These are phyloP conservation scores for Drosophila vallismaia DNA, from an alignment of 2,888 invertebrate species.

Conservation along the genomic window DNA sequence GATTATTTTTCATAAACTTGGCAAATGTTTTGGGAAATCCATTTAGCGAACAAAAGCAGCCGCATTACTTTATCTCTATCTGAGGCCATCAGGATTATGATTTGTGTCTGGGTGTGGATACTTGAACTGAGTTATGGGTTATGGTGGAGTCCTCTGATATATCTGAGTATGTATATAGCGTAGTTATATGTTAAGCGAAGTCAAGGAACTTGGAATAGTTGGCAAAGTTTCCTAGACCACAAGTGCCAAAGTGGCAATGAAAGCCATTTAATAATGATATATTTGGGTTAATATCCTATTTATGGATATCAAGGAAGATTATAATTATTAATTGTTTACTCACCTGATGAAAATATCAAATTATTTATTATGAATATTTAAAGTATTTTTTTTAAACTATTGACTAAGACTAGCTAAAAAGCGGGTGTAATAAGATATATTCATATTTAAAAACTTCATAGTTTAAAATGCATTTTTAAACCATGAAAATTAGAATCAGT, in stretches of 20 bases:
- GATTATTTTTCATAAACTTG: slow-evolving; percentile 80
- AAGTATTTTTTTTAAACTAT: neutral
- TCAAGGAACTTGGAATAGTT: slow-evolving; percentile 36
- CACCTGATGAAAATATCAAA: slow-evolving; percentile 4
- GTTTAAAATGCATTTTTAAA: neutral
- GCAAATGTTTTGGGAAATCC: slow-evolving; percentile 80
- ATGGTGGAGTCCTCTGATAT: slow-evolving; percentile 1
- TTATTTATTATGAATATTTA: neutral
- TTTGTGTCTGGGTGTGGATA: slow-evolving; percentile 62
- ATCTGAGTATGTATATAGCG: slow-evolving; percentile 11
- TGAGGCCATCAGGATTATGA: slow-evolving; percentile 66
- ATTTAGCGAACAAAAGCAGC: slow-evolving; percentile 66
- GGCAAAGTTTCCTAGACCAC: slow-evolving; percentile 31
- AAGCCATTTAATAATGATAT: slow-evolving; percentile 46
- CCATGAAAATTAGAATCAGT: neutral
- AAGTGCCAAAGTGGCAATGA: slow-evolving; percentile 39
- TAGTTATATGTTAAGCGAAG: slow-evolving; percentile 34
- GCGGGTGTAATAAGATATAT: too few relatives aligned
- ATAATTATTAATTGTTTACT: neutral
- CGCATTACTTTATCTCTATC: slow-evolving; percentile 80
- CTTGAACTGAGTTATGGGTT: slow-evolving; percentile 34
- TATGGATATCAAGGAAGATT: neutral
- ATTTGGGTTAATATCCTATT: slow-evolving; percentile 29
- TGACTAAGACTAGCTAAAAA: too few relatives aligned
- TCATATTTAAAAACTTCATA: too few relatives aligned